These are phyloP conservation scores for Chlamydotis undulata DNA, from an alignment of 2,113 vertebrate species.

Conservation along the genomic window DNA sequence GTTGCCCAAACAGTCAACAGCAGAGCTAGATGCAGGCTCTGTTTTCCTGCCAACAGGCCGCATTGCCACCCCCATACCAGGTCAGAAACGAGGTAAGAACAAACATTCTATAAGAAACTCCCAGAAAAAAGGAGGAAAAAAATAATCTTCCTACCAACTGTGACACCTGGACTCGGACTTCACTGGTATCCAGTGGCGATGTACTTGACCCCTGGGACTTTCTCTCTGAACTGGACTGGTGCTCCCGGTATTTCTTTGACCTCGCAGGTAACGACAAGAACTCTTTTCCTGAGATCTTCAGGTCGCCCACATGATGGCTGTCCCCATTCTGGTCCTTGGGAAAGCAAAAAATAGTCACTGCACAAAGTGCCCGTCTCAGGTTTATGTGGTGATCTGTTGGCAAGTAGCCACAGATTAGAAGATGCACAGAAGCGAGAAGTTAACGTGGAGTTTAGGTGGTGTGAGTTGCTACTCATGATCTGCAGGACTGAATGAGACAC, in stretches of 20 bases:
- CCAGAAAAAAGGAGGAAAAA: background rate
- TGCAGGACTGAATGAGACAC: background rate
- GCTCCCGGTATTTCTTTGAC: constrained; percentile 81
- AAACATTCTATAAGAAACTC: background rate
- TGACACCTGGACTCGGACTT: constrained; percentile 83
- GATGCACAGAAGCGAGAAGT: background rate
- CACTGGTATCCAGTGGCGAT: constrained; percentile 80
- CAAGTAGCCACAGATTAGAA: background rate
- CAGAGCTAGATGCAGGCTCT: background rate
- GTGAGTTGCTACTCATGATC: background rate
- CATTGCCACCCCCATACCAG: background rate
- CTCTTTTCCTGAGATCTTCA: constrained; percentile 78
- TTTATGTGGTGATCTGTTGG: background rate
- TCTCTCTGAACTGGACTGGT: constrained; percentile 74
- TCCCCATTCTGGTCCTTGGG: constrained; percentile 87
- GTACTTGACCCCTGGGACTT: constrained; percentile 64
- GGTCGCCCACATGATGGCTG: constrained; percentile 78
- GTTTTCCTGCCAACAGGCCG: background rate
- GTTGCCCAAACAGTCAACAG: background rate
- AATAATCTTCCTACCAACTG: constrained; percentile 77
- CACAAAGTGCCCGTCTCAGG: background rate
- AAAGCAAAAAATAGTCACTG: background rate
- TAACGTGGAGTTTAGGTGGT: rapidly evolving
- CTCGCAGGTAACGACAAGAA: constrained; percentile 74
- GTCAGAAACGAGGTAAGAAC: background rate